phyloP scores from a whole-genome alignment of 2,797 vertebrate genomes.

The Pangasius sanitwongsei region DNA sequence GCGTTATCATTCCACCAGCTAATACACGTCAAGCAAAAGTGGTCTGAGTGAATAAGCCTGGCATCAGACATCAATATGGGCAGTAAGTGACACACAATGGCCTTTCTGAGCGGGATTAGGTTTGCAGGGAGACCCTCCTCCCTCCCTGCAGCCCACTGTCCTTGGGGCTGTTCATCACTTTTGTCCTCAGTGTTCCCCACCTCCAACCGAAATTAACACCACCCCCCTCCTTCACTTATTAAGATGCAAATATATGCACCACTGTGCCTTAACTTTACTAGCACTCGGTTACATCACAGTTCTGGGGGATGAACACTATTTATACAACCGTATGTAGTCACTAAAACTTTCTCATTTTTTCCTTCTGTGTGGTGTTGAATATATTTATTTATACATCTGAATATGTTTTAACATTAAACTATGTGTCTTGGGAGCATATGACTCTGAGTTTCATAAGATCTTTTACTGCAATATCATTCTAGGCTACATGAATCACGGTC shows the following conservation, averaged over 20 bases:
- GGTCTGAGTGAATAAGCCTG: conserved; percentile 29
- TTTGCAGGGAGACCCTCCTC: conserved; percentile 19
- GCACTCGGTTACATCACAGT: conserved; percentile 29
- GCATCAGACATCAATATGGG: conserved; percentile 40
- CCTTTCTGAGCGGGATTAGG: conserved; percentile 41
- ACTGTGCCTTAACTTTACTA: conserved; percentile 47
- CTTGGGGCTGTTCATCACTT: conserved; percentile 51
- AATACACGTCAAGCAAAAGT: conserved; percentile 33
- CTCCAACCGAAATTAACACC: conserved; percentile 53
- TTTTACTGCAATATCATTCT: not conserved
- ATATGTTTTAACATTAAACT: not conserved
- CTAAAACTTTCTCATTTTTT: conserved; percentile 6
- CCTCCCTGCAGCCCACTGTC: conserved; percentile 36
- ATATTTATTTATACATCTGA: not conserved
- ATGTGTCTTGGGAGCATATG: not conserved
- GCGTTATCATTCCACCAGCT: conserved; percentile 46
- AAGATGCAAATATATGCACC: conserved; percentile 55
- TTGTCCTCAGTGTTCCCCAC: conserved; percentile 57
- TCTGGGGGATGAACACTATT: conserved; percentile 6
- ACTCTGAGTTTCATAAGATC: not conserved
- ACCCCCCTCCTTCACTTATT: conserved; percentile 52
- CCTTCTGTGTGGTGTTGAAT: not conserved
- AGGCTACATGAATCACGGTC: not conserved
- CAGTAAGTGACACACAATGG: conserved; percentile 51
- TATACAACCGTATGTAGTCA: not conserved